Base-by-base conservation (phyloP, 2,113 vertebrate species). In the Trichechus manatus region DNA sequence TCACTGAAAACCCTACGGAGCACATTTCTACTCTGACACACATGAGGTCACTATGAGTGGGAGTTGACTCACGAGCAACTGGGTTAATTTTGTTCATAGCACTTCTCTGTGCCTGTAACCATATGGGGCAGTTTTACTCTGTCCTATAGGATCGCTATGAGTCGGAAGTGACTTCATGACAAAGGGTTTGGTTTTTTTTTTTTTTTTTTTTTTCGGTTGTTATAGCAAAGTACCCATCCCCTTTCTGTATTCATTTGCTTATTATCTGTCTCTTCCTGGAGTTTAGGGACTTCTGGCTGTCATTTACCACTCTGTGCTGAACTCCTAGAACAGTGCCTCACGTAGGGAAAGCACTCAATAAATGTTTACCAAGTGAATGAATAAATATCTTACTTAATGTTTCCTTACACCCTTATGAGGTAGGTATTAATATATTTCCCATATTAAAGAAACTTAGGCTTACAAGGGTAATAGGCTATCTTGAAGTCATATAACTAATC, bases 301-400 rank as follows among this genome's bases (percentile, higher is more conserved):
- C n/a, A 10, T 1, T 1, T 1, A 7, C 2, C 22, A 1, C 44
- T 50, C 22, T n/a, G 20, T 4, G 2, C n/a, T 1, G 9, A 82
- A n/a, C 31, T 64, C 70, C 68, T 27, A 25, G 6, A 72, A 70
- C 7, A 36, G 36, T 0, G 0, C 17, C 53, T 81, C 6, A 4
- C 5, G 0, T 20, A 27, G 29, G 78, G 23, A 75, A 42, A 88
- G 1, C 15, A 19, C 11, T 50, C 56, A 39, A 1, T 23, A 44
- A 33, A 61, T 75, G 50, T 19, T 88, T 66, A 39, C 27, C 14
- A 59, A 87, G 42, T 22, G 42, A 33, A 56, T 61, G 1, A 64
- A 86, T 74, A 64, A 31, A 23, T n/a, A 79, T 0, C 50, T 7
- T 39, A 10, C 50, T 7, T 39, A 10, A 0, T 22, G 59, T 74